phyloP scores from a whole-genome alignment of 2,888 invertebrate species.

The Orgyia antiqua region DNA sequence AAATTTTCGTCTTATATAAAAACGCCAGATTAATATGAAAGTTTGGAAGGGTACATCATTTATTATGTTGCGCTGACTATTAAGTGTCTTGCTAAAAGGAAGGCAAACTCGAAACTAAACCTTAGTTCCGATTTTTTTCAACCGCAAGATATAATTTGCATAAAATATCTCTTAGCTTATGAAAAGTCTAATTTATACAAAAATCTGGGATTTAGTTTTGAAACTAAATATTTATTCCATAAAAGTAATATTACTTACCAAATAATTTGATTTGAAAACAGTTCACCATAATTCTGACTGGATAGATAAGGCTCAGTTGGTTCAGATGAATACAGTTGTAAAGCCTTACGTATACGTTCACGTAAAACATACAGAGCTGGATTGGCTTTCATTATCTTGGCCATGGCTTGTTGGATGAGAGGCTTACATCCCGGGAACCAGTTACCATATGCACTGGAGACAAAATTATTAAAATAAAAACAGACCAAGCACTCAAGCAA shows the following conservation, averaged over 20 bases:
- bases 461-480: not conserved
- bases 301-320: constrained; percentile 99
- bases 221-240: not conserved
- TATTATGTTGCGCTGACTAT: too few species aligned
- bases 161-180: not conserved
- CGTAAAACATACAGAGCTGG: constrained; percentile 98
- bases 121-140: too few species aligned
- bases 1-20: too few species aligned
- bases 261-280: constrained; percentile 99
- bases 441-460: constrained; percentile 94
- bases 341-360: constrained; percentile 98
- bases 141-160: too few species aligned
- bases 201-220: too few species aligned
- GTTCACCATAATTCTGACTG: constrained; percentile 99
- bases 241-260: constrained; percentile 85
- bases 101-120: too few species aligned
- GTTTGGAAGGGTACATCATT: too few species aligned
- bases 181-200: not conserved
- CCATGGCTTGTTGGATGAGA: constrained; percentile 99
- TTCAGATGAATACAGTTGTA: constrained; percentile 98
- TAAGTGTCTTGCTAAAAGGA: too few species aligned
- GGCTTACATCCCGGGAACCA: constrained; percentile 99
- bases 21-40: too few species aligned
- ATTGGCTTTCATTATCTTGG: constrained; percentile 99
- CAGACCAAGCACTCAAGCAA: not conserved